Evolutionary conservation across 1,140 invertebrate species (phyloP), one percentile per base, ranked within the genome.

Genomic region (Cyclina sinensis): DNA sequence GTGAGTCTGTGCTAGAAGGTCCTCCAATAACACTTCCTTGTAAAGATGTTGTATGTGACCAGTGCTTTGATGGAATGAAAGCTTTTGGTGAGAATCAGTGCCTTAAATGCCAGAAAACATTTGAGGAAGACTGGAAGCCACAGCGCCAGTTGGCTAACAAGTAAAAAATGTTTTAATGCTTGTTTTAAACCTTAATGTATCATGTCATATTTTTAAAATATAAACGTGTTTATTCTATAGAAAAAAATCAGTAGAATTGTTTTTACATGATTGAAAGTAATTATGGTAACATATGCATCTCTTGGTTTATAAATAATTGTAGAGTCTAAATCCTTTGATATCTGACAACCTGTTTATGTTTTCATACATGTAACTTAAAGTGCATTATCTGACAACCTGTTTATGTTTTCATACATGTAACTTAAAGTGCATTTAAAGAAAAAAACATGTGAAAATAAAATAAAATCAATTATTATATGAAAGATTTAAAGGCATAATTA

Each of bases 21-120:
- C 62, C 70, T 59, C 83, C 83, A 51, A 37, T 76, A 24, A 27
- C 39, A 37, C 35, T 85, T 37, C 83, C 83, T 1, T 85, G 83
- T 37, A 35, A 27, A 21, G 43, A 85, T 74, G 54, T 57, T 3
- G 27, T 85, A 5, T 85, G 83, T 85, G 65, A 74, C 48, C 43
- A 37, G 27, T 85, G 83, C 43, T 57, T 24, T 32, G 43, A 46
- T 48, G 83, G 68, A 32, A 76, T 85, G 48, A 54, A 46, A 46
- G 81, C 62, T 30, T 9, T 84, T 5, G 46, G 46, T 9, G 43
- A 84, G 21, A 70, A 84, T 27, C 48, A 0, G 16, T 84, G 81
- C 30, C 21, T 5, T 7, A 68, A 70, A 73, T 84, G 81, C 30
- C 37, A 73, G 12, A 65, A 73, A 48, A 24, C 70, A 16, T 43